A percentile compares a stretch with the other conserved stretches of the same genome.
Evolutionary conservation across 2,797 vertebrate species (phyloP).

Genomic region (Leptatherina wallacei): DNA sequence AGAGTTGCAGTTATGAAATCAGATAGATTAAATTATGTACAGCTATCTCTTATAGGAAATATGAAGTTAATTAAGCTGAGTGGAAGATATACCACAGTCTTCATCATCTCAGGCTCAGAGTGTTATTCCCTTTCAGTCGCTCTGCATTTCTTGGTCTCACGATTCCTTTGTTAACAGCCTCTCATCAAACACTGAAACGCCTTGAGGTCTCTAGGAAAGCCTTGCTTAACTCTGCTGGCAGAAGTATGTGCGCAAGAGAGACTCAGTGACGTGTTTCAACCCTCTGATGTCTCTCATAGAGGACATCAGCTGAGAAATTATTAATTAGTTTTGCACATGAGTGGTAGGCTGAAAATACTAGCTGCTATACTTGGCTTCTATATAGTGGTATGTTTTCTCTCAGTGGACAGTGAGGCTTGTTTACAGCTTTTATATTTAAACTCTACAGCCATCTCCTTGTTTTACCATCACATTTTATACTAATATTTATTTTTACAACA

Average conservation of each 20-base stretch:
- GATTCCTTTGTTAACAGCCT: conserved; percentile 62
- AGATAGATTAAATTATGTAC: conserved; percentile 18
- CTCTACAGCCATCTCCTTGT: conserved; percentile 22
- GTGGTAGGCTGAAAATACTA: conserved; percentile 70
- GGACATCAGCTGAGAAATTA: conserved; percentile 79
- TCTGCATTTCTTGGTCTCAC: conserved; percentile 53
- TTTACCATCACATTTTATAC: not conserved
- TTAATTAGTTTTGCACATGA: conserved; percentile 80
- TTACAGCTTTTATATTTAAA: conserved; percentile 53
- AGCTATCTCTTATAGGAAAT: conserved; percentile 32
- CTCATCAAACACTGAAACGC: conserved; percentile 70
- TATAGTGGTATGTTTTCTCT: conserved; percentile 43
- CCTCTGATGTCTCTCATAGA: conserved; percentile 70
- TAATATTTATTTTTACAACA: conserved; percentile 7
- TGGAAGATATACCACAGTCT: conserved; percentile 17
- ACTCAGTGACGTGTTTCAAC: conserved; percentile 68
- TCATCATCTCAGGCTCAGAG: conserved; percentile 29
- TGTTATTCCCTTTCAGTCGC: conserved; percentile 36
- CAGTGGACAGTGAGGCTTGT: conserved; percentile 36
- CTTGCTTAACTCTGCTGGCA: conserved; percentile 70
- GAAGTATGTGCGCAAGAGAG: conserved; percentile 67
- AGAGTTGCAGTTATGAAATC: conserved; percentile 33
- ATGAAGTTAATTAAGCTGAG: conserved; percentile 32
- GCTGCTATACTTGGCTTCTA: conserved; percentile 66
- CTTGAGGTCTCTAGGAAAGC: conserved; percentile 68